Evolutionary conservation across 2,797 vertebrate genomes (phyloP).

Genomic region (Sebastes taczanowskii): DNA sequence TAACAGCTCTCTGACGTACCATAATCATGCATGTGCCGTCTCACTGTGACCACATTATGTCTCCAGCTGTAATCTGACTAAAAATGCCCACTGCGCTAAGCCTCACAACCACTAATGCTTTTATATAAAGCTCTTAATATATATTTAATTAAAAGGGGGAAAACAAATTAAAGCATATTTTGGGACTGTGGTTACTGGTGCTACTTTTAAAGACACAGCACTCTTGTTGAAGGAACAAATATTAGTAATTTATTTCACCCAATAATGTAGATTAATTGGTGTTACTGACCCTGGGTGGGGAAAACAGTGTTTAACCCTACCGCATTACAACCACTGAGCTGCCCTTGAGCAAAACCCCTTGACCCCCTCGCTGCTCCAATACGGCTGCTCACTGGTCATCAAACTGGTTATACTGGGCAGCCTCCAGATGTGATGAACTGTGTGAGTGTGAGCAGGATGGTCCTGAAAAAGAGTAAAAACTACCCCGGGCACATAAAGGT

Average conservation of each 20-base stretch:
- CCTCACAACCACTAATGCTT: constrained; percentile 52
- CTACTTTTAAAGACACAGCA: neutral
- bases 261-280: neutral
- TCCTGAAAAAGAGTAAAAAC: neutral
- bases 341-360: neutral
- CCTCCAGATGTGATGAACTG: neutral
- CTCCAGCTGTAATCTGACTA: constrained; percentile 50
- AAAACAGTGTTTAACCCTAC: neutral
- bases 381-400: neutral
- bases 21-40: constrained; percentile 48
- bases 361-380: neutral
- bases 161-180: constrained; percentile 42
- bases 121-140: constrained; percentile 64
- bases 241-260: neutral
- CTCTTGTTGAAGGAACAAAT: neutral
- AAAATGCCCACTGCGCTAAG: constrained; percentile 48
- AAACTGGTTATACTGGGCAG: neutral
- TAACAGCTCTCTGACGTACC: constrained; percentile 1
- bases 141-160: constrained; percentile 49
- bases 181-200: constrained; percentile 4
- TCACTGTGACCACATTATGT: constrained; percentile 52
- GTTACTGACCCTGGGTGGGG: neutral
- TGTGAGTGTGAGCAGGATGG: neutral
- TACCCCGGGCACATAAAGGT: neutral
- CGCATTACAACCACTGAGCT: neutral